Evolutionary conservation across 2,797 vertebrate genomes (phyloP), one percentile per base, ranked within the genome.

Genomic region (Denticeps clupeoides): DNA sequence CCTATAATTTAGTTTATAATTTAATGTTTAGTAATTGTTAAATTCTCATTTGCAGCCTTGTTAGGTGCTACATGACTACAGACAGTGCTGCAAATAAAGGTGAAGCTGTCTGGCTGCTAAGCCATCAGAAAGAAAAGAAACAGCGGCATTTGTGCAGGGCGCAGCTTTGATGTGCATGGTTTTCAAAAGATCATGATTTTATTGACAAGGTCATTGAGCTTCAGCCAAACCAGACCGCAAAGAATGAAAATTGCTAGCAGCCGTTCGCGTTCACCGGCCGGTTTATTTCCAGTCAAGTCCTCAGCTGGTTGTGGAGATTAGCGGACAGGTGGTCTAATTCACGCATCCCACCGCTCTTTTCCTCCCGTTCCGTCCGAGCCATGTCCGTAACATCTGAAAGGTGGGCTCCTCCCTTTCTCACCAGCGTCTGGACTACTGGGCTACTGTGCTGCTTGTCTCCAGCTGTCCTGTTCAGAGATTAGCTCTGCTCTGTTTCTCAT

Each of bases 161-260:
- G 25, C 41, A 45, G 51, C 27, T 62, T 37, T 47, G 31, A 54
- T 41, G 31, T 51, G 51, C 45, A 64, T 49, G 48, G 6, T 27
- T n/a, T 57, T 64, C 51, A 41, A 12, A 63, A n/a, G n/a, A n/a
- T n/a, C n/a, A 64, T 65, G 22, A 63, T 63, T 58, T 50, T 41
- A 50, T 63, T 68, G 59, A 71, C 25, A 47, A 65, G 45, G 45
- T 53, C 31, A 44, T 37, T 21, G 10, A 60, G 49, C 63, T 19
- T 10, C 27, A 59, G 61, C 64, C 56, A 60, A 56, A 56, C 28
- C 31, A 27, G 4, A 56, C 29, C 48, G 29, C 62, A 58, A 76
- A 65, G 65, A 77, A 75, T 71, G 73, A 44, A 59, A 72, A 75
- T 73, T 69, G 68, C 59, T 75, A 47, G 46, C 73, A 77, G 70